Percentiles rank a stretch among this genome's conserved stretches.
phyloP scores from a whole-genome alignment of 2,113 vertebrate species.

The Atherinomorus stipes region DNA sequence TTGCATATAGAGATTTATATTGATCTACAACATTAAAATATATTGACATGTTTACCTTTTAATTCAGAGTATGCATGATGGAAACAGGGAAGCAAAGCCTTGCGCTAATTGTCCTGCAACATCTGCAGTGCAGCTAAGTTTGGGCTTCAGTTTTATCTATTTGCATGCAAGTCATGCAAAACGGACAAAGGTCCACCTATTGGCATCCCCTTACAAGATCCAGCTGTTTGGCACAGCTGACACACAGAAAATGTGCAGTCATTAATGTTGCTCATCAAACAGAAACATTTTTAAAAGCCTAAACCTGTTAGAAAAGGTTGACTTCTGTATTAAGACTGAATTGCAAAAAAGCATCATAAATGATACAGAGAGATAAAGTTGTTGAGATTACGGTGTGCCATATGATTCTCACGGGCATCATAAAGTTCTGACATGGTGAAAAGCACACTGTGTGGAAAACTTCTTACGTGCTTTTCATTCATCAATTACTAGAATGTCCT shows the following conservation, averaged over 20 bases:
- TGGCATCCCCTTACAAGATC: conserved; percentile 15
- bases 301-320: conserved; percentile 1
- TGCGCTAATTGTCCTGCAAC: conserved; percentile 1
- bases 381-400: not conserved
- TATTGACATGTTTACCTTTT: not conserved
- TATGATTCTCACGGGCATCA: too few relatives aligned
- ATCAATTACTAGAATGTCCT: too few relatives aligned
- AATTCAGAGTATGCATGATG: not conserved
- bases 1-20: too few relatives aligned
- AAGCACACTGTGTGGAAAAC: too few relatives aligned
- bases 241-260: conserved; percentile 16
- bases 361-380: not conserved
- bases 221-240: conserved; percentile 43
- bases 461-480: too few relatives aligned
- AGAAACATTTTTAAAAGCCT: not conserved
- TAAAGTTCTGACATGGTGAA: too few relatives aligned
- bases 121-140: conserved; percentile 64
- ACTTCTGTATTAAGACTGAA: not conserved
- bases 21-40: not conserved
- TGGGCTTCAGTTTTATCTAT: conserved; percentile 21
- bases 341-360: not conserved
- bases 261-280: conserved; percentile 11
- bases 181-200: conserved; percentile 8
- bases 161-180: conserved; percentile 42
- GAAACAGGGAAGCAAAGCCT: not conserved